A percentile compares a stretch with the other conserved stretches of the same genome.
phyloP scores from a whole-genome alignment of 2,888 invertebrate genomes.

The Liopterus haemorrhoidalis region DNA sequence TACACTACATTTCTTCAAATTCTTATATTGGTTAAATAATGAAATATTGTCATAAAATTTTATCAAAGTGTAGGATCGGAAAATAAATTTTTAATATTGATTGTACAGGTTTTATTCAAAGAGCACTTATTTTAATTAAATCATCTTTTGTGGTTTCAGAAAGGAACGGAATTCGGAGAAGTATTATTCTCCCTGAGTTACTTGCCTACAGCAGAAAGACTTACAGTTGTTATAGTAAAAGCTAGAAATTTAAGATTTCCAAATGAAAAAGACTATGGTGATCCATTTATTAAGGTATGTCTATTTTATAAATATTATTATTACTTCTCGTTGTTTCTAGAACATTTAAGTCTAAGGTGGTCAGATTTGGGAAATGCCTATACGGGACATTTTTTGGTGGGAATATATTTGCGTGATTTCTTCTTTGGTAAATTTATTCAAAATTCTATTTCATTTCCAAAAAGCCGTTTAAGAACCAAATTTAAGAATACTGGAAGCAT shows the following conservation, averaged over 20 bases:
- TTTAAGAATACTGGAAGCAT: too few species aligned
- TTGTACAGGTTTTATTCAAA: constrained; percentile 4
- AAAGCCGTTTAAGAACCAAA: too few species aligned
- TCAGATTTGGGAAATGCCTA: too few species aligned
- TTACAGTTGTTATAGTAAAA: constrained; percentile 72
- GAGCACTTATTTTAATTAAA: constrained; percentile 1
- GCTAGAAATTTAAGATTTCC: constrained; percentile 65
- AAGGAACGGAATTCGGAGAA: constrained; percentile 66
- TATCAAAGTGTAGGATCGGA: not conserved
- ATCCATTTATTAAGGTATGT: constrained; percentile 69
- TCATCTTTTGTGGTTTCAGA: constrained; percentile 42
- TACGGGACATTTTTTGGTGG: too few species aligned
- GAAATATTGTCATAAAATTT: too few species aligned
- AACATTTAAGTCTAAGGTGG: too few species aligned
- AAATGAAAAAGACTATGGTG: constrained; percentile 52
- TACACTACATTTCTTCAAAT: too few species aligned
- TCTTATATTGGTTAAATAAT: too few species aligned
- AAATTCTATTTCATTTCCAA: constrained; percentile 4
- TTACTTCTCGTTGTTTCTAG: constrained; percentile 2
- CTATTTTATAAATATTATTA: not conserved
- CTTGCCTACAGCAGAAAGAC: constrained; percentile 72
- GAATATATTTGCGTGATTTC: not conserved
- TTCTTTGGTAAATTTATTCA: constrained; percentile 10
- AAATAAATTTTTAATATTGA: not conserved
- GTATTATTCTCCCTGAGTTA: constrained; percentile 77